These are phyloP conservation scores for Idaea dimidiata DNA, from an alignment of 2,888 invertebrate species.

Conservation along the genomic window DNA sequence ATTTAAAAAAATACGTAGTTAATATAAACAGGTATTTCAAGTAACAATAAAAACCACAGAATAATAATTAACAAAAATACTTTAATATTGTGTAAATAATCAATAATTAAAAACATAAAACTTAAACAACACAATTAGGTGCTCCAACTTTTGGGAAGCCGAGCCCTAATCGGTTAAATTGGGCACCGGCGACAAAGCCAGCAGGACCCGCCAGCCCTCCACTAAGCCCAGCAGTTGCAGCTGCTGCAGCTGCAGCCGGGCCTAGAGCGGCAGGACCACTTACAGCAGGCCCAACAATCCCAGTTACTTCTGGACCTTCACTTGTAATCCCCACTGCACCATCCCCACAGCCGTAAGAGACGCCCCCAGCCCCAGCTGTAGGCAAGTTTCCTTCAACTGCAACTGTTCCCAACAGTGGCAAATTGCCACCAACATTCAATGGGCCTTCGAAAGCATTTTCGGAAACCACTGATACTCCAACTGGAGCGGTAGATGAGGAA, in stretches of 20 bases:
- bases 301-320: slow-evolving; percentile 23
- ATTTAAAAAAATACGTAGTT: no score
- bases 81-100: background rate
- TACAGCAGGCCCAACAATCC: slow-evolving; percentile 14
- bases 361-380: slow-evolving; percentile 26
- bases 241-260: background rate
- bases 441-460: slow-evolving; percentile 30
- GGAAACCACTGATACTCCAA: slow-evolving; percentile 26
- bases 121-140: slow-evolving; percentile 16
- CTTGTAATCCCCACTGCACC: slow-evolving; percentile 30
- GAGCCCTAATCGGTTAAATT: slow-evolving; percentile 16
- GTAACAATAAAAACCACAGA: background rate
- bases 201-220: background rate
- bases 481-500: slow-evolving; percentile 26
- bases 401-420: slow-evolving; percentile 30
- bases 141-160: slow-evolving; percentile 4
- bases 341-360: slow-evolving; percentile 30
- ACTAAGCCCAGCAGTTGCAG: slow-evolving; percentile 8
- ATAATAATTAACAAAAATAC: background rate
- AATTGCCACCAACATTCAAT: slow-evolving; percentile 23
- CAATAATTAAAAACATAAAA: background rate
- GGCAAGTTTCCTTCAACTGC: slow-evolving; percentile 25
- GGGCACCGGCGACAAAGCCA: slow-evolving; percentile 5
- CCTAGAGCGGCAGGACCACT: slow-evolving; percentile 11
- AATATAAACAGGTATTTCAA: no score